Evolutionary conservation across 2,113 vertebrate genomes (phyloP), one percentile per base, ranked within the genome.

Genomic region (Paradisaea rubra): DNA sequence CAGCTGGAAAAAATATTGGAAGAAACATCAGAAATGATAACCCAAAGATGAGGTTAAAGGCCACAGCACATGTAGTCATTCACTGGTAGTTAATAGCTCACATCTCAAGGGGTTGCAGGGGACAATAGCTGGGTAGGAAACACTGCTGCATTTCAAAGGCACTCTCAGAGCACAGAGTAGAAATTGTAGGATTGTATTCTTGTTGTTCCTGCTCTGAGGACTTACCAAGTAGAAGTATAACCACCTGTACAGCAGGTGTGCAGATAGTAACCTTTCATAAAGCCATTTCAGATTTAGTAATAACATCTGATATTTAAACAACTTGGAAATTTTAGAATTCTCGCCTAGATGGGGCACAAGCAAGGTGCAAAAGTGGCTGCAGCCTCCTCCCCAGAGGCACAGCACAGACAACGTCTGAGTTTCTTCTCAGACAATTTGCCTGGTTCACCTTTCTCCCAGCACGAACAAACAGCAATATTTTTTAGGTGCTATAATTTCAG

Each of bases 11-110:
- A 83, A 64, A 88, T 97, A 91, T 61, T 83, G 88, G 81, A 96
- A 95, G 88, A 84, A 96, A 94, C 74, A 82, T 73, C 84, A 86
- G 71, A 95, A 92, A 91, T 88, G 79, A 95, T 64, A 95, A 94
- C 64, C 24, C 68, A 81, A 81, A 90, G 68, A 88, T 56, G 76
- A 94, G 79, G 95, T 83, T 88, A 91, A 94, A 95, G 79, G 88
- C 64, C 16, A 2, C 60, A 93, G 56, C 65, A 88, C 80, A 83
- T 86, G 66, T 60, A 94, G 56, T 94, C 91, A 47, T 86, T 93
- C 91, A 54, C 71, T 64, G 72, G 82, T 81, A 94, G 79, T 88
- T 95, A 97, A 96, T 83, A 91, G 82, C 84, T 91, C 95, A 92
- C 54, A 89, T 90, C 89, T 95, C 60, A 0, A 89, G 79, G 88